These are phyloP conservation scores for Stratiolaelaps scimitus DNA, from an alignment of 1,140 invertebrate genomes.

Conservation along the genomic window DNA sequence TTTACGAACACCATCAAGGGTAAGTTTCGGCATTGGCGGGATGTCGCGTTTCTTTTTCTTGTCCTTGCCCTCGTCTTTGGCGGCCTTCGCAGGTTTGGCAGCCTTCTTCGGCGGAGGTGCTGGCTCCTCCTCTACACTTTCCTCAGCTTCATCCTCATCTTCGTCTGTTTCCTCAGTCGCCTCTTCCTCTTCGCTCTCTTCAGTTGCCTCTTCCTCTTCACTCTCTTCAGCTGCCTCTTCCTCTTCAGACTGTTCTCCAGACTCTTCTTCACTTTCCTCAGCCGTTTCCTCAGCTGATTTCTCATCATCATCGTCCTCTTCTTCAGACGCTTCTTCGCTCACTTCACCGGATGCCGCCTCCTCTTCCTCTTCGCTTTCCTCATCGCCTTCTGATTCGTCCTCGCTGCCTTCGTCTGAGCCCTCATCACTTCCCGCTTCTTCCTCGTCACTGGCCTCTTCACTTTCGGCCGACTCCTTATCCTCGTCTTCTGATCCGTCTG, in stretches of 20 bases:
- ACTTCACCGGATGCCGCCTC: constrained; percentile 17
- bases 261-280: not conserved
- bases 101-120: constrained; percentile 7
- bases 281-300: constrained; percentile 23
- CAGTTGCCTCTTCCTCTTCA: constrained; percentile 19
- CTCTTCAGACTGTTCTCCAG: not conserved
- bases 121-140: constrained; percentile 22
- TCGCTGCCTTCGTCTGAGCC: constrained; percentile 19
- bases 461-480: constrained; percentile 31
- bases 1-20: constrained; percentile 44
- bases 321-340: not conserved
- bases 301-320: constrained; percentile 29
- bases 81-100: not conserved
- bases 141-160: constrained; percentile 10
- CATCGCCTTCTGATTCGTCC: not conserved
- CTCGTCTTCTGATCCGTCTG: constrained; percentile 15
- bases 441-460: constrained; percentile 27
- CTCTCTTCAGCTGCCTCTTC: constrained; percentile 16
- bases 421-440: not conserved
- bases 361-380: not conserved
- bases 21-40: not conserved
- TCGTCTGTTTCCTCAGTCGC: constrained; percentile 9
- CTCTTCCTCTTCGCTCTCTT: constrained; percentile 27
- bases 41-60: constrained; percentile 32
- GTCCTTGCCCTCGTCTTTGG: constrained; percentile 30